phyloP scores from a whole-genome alignment of 2,113 vertebrate genomes.

The Chunga burmeisteri region DNA sequence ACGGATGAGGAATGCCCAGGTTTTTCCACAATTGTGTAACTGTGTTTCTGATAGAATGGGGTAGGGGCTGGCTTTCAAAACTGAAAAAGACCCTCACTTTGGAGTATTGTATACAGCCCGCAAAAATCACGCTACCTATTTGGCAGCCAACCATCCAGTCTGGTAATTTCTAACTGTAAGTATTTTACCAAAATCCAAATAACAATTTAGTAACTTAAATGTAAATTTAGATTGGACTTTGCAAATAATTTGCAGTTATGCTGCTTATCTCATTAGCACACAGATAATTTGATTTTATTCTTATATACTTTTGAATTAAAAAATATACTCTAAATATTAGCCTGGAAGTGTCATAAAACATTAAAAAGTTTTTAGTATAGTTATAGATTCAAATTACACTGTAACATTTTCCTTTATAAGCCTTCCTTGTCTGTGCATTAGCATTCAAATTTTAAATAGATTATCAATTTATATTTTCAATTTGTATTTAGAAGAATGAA shows the following conservation, averaged over 20 bases:
- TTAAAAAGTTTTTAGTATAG: background rate
- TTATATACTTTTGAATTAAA: background rate
- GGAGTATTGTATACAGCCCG: background rate
- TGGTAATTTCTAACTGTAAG: background rate
- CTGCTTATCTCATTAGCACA: background rate
- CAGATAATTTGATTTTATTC: background rate
- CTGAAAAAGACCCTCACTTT: background rate
- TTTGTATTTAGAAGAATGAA: background rate
- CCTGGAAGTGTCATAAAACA: background rate
- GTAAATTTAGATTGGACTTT: background rate
- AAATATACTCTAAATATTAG: background rate
- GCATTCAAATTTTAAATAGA: background rate
- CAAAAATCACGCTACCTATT: background rate
- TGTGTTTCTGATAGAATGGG: background rate
- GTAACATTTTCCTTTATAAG: background rate
- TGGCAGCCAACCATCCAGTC: background rate
- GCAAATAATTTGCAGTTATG: background rate
- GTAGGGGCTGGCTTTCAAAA: background rate
- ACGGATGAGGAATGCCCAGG: rapidly evolving
- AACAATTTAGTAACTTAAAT: background rate
- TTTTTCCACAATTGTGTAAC: background rate
- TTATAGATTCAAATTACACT: background rate
- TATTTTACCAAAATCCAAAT: background rate
- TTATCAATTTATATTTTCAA: background rate
- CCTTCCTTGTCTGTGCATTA: background rate